Evolutionary conservation across 2,797 vertebrate genomes (phyloP).

Genomic region (Uromys caudimaculatus): DNA sequence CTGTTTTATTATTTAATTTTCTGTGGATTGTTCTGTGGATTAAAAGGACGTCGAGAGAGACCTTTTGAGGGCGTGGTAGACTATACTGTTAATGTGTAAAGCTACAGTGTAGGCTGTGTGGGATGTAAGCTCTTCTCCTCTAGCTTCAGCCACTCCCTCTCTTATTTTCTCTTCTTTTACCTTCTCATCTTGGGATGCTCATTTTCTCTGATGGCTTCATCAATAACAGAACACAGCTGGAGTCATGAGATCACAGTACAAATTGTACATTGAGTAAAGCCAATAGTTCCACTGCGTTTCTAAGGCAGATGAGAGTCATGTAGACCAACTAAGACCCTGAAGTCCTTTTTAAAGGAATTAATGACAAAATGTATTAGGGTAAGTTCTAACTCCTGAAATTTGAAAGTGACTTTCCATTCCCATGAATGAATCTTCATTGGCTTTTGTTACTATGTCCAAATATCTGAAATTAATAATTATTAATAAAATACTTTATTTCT

Average conservation of each 20-base stretch:
- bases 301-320: background rate
- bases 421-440: background rate
- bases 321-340: background rate
- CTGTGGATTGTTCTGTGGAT: background rate
- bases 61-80: background rate
- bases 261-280: background rate
- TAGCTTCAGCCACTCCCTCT: background rate
- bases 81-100: background rate
- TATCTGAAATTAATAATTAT: background rate
- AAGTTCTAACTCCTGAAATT: background rate
- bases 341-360: background rate
- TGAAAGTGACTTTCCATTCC: background rate
- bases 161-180: slow-evolving; percentile 38
- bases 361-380: background rate
- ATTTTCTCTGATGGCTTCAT: background rate
- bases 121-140: background rate
- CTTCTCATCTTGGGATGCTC: background rate
- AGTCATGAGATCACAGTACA: background rate
- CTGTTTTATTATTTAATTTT: background rate
- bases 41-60: background rate
- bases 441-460: background rate
- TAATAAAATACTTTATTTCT: background rate
- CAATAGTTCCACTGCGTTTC: background rate
- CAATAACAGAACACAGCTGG: slow-evolving; percentile 29
- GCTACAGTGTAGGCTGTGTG: background rate